Percentiles rank a stretch among this genome's conserved stretches.
Conservation (phyloP, 2,888 invertebrate species). For the Capitulum mitella region DNA sequence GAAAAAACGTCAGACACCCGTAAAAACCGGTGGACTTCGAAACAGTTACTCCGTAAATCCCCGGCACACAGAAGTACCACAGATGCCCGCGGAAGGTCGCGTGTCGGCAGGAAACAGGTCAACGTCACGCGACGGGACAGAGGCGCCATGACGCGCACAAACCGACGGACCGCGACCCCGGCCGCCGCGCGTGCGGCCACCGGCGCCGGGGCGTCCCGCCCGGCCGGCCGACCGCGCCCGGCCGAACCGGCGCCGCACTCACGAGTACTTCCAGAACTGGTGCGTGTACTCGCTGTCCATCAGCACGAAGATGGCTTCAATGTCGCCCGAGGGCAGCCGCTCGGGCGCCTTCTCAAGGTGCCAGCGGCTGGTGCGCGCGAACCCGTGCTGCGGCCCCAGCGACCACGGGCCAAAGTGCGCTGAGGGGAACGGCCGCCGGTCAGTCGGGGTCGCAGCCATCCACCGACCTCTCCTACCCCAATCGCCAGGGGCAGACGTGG, state of each 20-base stretch:
- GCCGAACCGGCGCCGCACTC: constrained; percentile 43
- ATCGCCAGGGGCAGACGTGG: no score
- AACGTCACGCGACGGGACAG: no score
- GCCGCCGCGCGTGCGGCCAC: constrained; percentile 20
- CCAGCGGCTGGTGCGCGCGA: constrained; percentile 89
- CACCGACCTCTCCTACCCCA: no score
- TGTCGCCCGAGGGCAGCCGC: constrained; percentile 67
- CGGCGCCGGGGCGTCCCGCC: not conserved
- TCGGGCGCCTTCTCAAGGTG: constrained; percentile 81
- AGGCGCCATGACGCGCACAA: no score
- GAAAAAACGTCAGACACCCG: no score
- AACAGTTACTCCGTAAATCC: no score
- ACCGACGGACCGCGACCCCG: not conserved
- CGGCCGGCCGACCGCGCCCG: not conserved
- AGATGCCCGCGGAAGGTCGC: no score
- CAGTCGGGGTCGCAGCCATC: no score
- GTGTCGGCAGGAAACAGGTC: no score
- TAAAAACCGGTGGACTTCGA: no score
- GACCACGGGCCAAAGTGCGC: constrained; percentile 95
- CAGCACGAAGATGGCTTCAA: constrained; percentile 83
- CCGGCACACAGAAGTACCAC: no score
- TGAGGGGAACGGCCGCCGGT: constrained; percentile 49
- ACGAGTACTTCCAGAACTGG: constrained; percentile 90
- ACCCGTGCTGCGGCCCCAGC: constrained; percentile 92
- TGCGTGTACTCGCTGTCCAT: constrained; percentile 88